phyloP scores from a whole-genome alignment of 2,888 invertebrate genomes.

The Phyllotreta striolata region DNA sequence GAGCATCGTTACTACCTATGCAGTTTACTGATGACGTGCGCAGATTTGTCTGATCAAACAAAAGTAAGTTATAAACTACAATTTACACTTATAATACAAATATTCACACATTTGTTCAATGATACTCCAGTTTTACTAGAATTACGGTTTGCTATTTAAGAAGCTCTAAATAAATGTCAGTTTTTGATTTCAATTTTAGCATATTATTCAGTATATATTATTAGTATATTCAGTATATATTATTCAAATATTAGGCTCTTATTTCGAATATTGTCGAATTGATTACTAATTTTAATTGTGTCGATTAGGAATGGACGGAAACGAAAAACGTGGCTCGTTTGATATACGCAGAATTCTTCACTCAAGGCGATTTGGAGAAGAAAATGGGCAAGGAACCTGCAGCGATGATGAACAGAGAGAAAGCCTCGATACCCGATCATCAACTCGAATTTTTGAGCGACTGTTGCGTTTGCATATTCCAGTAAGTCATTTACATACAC shows the following conservation, averaged over 20 bases:
- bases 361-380: conserved; percentile 85
- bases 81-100: conserved; percentile 11
- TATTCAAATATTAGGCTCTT: too few relatives aligned
- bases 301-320: conserved; percentile 63
- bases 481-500: conserved; percentile 53
- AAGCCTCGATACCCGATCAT: conserved; percentile 81
- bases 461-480: conserved; percentile 64
- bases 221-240: too few relatives aligned
- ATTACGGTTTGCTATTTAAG: too few relatives aligned
- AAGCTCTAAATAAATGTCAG: too few relatives aligned
- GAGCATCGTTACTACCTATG: conserved; percentile 71
- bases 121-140: too few relatives aligned
- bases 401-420: conserved; percentile 83
- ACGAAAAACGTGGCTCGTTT: conserved; percentile 62
- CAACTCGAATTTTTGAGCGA: conserved; percentile 75
- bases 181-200: too few relatives aligned
- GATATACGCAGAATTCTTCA: conserved; percentile 82
- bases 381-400: conserved; percentile 76
- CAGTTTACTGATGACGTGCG: conserved; percentile 82
- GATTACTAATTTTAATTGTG: conserved; percentile 11
- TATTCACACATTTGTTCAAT: too few relatives aligned
- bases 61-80: conserved; percentile 63
- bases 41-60: conserved; percentile 86
- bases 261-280: conserved; percentile 9
- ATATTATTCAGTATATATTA: too few relatives aligned